Conservation (phyloP, 2,888 invertebrate genomes). For the Timema podura region DNA sequence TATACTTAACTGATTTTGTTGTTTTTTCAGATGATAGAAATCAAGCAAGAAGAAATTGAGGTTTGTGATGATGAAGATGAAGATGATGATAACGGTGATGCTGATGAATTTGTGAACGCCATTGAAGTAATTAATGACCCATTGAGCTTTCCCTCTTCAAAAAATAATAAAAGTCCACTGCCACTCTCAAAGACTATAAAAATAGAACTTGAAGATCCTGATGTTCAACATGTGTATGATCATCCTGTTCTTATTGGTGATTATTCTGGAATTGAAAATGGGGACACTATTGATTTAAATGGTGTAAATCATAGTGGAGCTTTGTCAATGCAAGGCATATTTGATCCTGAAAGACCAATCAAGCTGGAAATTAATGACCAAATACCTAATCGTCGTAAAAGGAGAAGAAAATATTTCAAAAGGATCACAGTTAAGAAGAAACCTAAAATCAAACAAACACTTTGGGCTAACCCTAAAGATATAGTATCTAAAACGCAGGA, state of each 20-base stretch:
- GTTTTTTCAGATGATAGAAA: conserved; percentile 16
- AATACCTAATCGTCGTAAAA: too few relatives aligned
- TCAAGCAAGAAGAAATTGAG: conserved; percentile 26
- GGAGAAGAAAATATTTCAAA: conserved; percentile 12
- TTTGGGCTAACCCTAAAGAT: conserved; percentile 4
- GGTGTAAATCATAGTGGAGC: conserved; percentile 7
- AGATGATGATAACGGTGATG: background rate
- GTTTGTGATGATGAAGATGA: conserved; percentile 18
- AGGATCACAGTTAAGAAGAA: conserved; percentile 16
- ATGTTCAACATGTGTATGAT: background rate
- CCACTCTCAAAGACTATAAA: too few relatives aligned
- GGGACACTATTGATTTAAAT: background rate
- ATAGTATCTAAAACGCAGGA: background rate
- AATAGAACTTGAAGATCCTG: background rate
- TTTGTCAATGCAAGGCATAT: conserved; percentile 11
- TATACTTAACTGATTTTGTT: too few relatives aligned
- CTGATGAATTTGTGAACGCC: too few relatives aligned
- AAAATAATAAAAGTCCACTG: background rate
- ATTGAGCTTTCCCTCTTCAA: background rate
- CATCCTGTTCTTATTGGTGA: background rate
- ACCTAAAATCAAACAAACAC: background rate
- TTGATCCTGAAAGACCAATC: background rate
- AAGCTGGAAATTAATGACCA: too few relatives aligned
- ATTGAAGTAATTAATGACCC: background rate
- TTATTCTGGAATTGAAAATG: conserved; percentile 4